Conservation (phyloP, 2,113 vertebrate genomes). For the Pelvicachromis taeniatus region DNA sequence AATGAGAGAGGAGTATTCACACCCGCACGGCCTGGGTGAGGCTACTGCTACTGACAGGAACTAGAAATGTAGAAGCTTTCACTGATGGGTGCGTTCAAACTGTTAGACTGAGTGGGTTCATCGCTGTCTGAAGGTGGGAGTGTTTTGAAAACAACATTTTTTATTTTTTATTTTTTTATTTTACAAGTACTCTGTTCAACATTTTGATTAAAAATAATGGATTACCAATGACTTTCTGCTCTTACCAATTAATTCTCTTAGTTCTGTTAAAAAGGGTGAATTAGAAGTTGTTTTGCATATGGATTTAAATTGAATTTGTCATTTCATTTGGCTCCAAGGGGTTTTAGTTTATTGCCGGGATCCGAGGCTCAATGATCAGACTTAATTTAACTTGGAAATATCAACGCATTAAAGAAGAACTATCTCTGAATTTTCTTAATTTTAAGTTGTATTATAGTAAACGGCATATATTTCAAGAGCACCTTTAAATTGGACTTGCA, state of each 20-base stretch:
- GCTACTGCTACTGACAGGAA: neutral
- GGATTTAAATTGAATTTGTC: slow-evolving; percentile 27
- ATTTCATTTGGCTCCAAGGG: slow-evolving; percentile 11
- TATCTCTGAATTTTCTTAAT: neutral
- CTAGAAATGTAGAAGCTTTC: neutral
- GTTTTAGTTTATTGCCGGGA: slow-evolving; percentile 22
- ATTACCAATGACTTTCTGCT: slow-evolving; percentile 9
- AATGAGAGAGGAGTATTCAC: neutral
- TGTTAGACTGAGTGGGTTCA: neutral
- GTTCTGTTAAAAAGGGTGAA: neutral
- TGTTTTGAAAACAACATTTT: neutral
- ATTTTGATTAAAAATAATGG: neutral
- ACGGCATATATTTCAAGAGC: neutral
- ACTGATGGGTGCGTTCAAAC: neutral
- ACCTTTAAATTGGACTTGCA: neutral
- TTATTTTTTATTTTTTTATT: neutral
- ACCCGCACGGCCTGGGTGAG: neutral
- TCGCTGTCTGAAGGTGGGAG: neutral
- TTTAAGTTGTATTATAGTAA: neutral
- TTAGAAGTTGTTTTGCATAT: slow-evolving; percentile 5
- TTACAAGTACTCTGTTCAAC: neutral
- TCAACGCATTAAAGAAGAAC: neutral
- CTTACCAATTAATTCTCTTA: neutral
- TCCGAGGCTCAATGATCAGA: neutral
- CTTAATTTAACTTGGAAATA: neutral